Evolutionary conservation across 2,797 vertebrate species (phyloP).

Genomic region (Anguilla obscura): DNA sequence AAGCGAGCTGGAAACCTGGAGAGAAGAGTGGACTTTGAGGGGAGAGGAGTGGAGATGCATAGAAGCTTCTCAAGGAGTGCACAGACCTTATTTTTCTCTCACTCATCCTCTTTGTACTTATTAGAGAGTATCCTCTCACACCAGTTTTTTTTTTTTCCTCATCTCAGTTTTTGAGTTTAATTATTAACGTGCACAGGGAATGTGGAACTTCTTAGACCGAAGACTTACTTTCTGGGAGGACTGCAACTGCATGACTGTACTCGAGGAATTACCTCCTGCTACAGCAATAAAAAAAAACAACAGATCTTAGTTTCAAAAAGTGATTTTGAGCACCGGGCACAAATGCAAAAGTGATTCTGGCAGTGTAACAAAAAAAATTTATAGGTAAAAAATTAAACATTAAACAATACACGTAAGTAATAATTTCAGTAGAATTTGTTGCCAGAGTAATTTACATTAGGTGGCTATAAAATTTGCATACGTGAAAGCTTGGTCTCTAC

Average conservation of each 20-base stretch:
- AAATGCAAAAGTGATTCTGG: neutral
- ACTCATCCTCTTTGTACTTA: neutral
- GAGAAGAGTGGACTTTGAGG: conserved; percentile 28
- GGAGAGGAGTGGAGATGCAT: neutral
- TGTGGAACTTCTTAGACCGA: neutral
- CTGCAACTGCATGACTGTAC: neutral
- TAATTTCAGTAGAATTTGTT: no score
- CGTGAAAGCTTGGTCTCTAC: no score
- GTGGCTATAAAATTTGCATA: no score
- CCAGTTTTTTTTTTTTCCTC: no score
- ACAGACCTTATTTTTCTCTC: neutral
- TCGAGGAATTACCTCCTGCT: neutral
- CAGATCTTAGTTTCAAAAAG: neutral
- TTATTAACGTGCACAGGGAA: neutral
- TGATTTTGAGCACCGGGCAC: neutral
- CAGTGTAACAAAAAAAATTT: no score
- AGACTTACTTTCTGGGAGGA: neutral
- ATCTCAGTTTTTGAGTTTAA: neutral
- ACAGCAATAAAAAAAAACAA: neutral
- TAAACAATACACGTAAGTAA: no score
- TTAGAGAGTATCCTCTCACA: neutral
- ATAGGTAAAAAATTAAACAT: no score
- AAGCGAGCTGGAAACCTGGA: conserved; percentile 34
- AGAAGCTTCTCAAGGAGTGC: neutral
- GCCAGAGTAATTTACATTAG: no score